A percentile compares a stretch with the other conserved stretches of the same genome.
These are phyloP conservation scores for Cephus runcator DNA, from an alignment of 2,888 invertebrate species.

Conservation along the genomic window DNA sequence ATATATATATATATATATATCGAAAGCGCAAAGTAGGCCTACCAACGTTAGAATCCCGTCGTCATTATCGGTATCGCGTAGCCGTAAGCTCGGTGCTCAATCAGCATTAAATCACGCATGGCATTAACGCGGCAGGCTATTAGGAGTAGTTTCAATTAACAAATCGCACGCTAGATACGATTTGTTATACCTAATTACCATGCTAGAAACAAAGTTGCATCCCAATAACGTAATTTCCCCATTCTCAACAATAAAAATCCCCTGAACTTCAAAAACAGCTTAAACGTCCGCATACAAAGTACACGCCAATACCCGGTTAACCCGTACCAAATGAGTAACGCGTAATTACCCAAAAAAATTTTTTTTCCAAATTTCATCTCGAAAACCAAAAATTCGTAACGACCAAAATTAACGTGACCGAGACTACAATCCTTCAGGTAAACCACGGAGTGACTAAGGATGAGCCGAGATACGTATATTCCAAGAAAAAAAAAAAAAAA, in stretches of 20 bases:
- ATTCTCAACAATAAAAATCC: neutral
- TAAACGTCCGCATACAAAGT: no score
- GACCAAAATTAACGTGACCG: no score
- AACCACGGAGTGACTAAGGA: neutral
- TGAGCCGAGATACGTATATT: neutral
- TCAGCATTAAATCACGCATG: neutral
- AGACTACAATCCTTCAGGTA: neutral
- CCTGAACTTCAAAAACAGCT: no score
- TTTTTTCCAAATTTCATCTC: no score
- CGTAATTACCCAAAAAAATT: no score
- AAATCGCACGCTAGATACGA: neutral
- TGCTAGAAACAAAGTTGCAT: neutral
- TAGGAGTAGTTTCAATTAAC: neutral
- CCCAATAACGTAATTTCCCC: neutral
- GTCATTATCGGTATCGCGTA: neutral
- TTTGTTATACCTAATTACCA: neutral
- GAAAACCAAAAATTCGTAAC: no score
- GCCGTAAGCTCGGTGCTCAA: neutral
- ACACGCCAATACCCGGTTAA: no score
- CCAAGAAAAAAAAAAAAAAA: constrained; percentile 14
- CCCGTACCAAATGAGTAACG: no score
- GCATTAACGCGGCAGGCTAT: neutral
- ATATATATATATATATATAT: no score
- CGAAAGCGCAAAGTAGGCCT: neutral
- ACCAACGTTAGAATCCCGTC: neutral